Evolutionary conservation across 2,797 vertebrate species (phyloP).

Genomic region (Poeciliopsis gracilis): DNA sequence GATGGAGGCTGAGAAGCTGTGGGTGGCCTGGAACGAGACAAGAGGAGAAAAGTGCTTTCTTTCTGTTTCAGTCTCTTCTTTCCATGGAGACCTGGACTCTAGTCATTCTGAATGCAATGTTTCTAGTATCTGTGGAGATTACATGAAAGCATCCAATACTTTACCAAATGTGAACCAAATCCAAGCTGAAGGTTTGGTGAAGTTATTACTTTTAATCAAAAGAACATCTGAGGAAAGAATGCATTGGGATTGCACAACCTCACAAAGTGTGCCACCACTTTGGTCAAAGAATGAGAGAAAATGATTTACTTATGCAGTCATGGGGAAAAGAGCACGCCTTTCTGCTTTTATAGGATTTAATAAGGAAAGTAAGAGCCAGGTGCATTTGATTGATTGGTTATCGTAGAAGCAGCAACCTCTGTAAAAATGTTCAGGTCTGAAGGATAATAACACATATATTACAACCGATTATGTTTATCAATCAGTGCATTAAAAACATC

Average conservation of each 20-base stretch:
- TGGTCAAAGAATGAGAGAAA: constrained; percentile 13
- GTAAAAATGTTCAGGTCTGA: background rate
- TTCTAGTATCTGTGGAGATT: constrained; percentile 59
- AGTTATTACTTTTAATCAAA: constrained; percentile 78
- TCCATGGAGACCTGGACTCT: constrained; percentile 63
- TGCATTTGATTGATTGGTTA: background rate
- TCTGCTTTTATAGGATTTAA: background rate
- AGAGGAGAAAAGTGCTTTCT: constrained; percentile 39
- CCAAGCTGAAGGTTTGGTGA: constrained; percentile 67
- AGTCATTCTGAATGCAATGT: constrained; percentile 43
- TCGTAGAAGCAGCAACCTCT: background rate
- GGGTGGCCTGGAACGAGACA: constrained; percentile 70
- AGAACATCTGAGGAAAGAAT: constrained; percentile 69
- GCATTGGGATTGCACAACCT: constrained; percentile 55
- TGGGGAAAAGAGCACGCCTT: background rate
- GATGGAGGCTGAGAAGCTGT: constrained; percentile 61
- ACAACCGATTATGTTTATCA: background rate
- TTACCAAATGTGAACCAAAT: constrained; percentile 65
- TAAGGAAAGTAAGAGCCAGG: background rate
- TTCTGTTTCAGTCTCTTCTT: constrained; percentile 64
- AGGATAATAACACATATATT: background rate
- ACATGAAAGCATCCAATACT: constrained; percentile 59
- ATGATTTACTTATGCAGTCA: background rate
- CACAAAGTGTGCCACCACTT: constrained; percentile 60
- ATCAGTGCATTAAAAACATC: background rate